Evolutionary conservation across 2,888 invertebrate genomes (phyloP).

Genomic region (Archaeoteleia sp.): DNA sequence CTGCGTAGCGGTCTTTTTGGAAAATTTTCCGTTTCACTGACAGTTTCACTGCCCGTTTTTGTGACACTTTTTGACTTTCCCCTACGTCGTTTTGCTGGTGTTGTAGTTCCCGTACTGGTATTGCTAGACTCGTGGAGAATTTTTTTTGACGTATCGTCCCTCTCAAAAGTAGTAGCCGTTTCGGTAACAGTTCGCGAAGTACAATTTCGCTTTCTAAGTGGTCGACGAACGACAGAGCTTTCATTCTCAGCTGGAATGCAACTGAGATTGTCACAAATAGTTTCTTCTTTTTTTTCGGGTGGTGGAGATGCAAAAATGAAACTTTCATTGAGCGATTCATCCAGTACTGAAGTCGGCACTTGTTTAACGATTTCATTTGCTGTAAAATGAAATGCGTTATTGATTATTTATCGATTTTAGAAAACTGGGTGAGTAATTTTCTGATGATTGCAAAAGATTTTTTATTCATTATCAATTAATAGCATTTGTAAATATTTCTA

Average conservation of each 20-base stretch:
- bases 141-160: conserved; percentile 14
- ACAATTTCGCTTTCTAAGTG: conserved; percentile 18
- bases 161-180: background rate
- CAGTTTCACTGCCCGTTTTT: conserved; percentile 3
- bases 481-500: no score
- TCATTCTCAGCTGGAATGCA: conserved; percentile 1
- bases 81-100: background rate
- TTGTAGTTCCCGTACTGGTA: background rate
- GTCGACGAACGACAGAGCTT: conserved; percentile 3
- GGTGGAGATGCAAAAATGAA: no score
- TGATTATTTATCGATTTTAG: no score
- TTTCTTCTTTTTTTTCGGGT: no score
- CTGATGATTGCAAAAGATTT: no score
- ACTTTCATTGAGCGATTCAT: no score
- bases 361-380: no score
- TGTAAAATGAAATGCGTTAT: no score
- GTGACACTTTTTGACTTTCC: background rate
- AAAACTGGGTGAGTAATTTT: no score
- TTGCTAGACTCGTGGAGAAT: conserved; percentile 19
- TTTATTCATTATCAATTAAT: no score
- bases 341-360: no score
- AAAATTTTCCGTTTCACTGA: background rate
- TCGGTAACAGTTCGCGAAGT: conserved; percentile 7
- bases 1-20: conserved; percentile 16
- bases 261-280: no score